Percentiles rank a stretch among this genome's conserved stretches.
Evolutionary conservation across 2,113 vertebrate genomes (phyloP).

Genomic region (Sturnira hondurensis): DNA sequence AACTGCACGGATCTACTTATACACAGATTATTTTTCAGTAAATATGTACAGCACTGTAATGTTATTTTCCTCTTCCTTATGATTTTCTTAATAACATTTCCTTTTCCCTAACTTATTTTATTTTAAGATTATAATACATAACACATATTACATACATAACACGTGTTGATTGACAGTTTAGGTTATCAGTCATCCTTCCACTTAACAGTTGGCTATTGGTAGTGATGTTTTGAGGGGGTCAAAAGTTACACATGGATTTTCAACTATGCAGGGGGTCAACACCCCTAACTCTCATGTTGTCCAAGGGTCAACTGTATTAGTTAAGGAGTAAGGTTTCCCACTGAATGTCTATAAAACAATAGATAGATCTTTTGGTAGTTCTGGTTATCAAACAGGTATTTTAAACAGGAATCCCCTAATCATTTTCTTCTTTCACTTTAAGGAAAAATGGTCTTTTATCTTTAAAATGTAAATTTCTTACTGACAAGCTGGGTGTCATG

Average conservation of each 20-base stretch:
- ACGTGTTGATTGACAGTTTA: background rate
- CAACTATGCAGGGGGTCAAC: background rate
- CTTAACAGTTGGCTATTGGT: background rate
- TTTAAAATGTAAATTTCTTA: constrained; percentile 15
- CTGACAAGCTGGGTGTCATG: background rate
- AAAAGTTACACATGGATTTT: background rate
- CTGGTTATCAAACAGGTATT: background rate
- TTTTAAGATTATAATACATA: background rate
- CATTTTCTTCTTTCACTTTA: background rate
- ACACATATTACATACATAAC: background rate
- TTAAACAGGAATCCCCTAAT: background rate
- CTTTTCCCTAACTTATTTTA: background rate
- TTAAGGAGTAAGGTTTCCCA: background rate
- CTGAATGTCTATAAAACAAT: background rate
- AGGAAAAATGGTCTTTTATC: background rate
- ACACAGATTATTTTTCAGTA: background rate
- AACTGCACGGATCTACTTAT: background rate
- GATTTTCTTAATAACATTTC: background rate
- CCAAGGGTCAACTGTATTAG: background rate
- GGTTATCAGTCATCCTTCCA: background rate
- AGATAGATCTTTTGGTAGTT: background rate
- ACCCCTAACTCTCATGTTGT: background rate
- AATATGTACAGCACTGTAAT: background rate
- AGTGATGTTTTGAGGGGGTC: background rate
- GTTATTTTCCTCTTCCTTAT: background rate